Evolutionary conservation across 2,888 invertebrate species (phyloP), one percentile per base, ranked within the genome.

Genomic region (Zonitis immaculata): DNA sequence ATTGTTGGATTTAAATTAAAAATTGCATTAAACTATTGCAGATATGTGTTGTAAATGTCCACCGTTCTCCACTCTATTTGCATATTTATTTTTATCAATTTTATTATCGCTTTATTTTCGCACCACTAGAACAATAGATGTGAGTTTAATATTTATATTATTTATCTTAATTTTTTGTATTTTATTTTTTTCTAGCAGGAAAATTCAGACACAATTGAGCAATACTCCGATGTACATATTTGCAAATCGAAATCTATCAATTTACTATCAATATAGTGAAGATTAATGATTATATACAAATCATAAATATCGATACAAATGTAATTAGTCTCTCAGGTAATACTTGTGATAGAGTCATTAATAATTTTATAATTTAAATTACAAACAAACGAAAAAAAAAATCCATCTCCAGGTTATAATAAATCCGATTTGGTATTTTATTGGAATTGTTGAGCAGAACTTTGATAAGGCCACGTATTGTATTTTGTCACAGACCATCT

Each of bases 41-140:
- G 5, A 44, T 42, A 53, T 53, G 53, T 53, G 53, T 32, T 53
- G 53, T 49, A 53, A 27, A 43, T 53, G 53, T 47, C 53, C 53
- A 12, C 53, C 53, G 9, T 53, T 49, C 43, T 42, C 46, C 20
- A 49, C 49, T 11, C 20, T 53, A 5, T 6, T 25, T 26, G 35
- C 39, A 11, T 49, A 49, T 35, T 14, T 45, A 30, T 12, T 53
- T 14, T 22, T 53, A 35, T 53, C 46, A 30, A 30, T 46, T 46
- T 32, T 53, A 43, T 47, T 39, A 14, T 47, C 52, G 39, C 43
- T 46, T 32, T 53, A 53, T 47, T 53, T 49, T 25, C 39, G 22
- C 22, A 22, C 18, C 8, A 46, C 32, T 42, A 42, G 16, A 28
- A 27, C 20, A 20, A 45, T 16, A 49, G 16, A 28, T 25, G 45